Evolutionary conservation across 2,113 vertebrate species (phyloP), one percentile per base, ranked within the genome.

Genomic region (Sceloporus undulatus): DNA sequence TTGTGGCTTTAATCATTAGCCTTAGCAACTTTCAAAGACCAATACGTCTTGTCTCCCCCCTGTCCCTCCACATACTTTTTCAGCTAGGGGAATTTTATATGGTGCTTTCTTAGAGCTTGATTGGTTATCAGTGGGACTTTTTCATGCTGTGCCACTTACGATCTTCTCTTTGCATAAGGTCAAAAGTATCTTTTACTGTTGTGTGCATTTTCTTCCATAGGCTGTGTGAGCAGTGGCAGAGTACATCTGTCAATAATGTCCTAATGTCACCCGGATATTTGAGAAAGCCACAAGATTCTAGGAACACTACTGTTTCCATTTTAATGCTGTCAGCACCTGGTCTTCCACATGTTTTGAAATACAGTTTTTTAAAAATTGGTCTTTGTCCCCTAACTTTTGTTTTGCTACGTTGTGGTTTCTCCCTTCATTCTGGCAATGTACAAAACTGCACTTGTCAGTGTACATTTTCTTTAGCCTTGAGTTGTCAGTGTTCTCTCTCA

Each of bases 151-250:
- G 48, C 48, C 78, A 91, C 70, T 52, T 89, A 52, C 93, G 90
- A 27, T 82, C 73, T 52, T 92, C 87, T 90, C 88, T 84, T 88
- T 70, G 82, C 65, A 90, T 82, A 25, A 90, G 1, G 25, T 81
- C 81, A 76, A 92, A 92, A 92, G 48, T 34, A 8, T 84, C 65
- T 84, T 74, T 84, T 74, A 87, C 87, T 91, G 88, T 48, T 38
- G 86, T 83, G 9, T 84, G 19, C 27, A 66, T 94, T 94, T 91
- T 93, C n/a, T 34, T 91, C 84, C 29, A 59, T 88, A 85, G 76
- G 85, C 87, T 91, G 40, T 92, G 90, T 89, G 79, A 90, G 71
- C 71, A 11, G 90, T 92, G 91, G 84, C 79, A 91, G 91, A 86
- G 77, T 48, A 86, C 59, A 54, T 29, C 87, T 90, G 84, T 88